phyloP scores from a whole-genome alignment of 2,797 vertebrate genomes.

The Melanogrammus aeglefinus region DNA sequence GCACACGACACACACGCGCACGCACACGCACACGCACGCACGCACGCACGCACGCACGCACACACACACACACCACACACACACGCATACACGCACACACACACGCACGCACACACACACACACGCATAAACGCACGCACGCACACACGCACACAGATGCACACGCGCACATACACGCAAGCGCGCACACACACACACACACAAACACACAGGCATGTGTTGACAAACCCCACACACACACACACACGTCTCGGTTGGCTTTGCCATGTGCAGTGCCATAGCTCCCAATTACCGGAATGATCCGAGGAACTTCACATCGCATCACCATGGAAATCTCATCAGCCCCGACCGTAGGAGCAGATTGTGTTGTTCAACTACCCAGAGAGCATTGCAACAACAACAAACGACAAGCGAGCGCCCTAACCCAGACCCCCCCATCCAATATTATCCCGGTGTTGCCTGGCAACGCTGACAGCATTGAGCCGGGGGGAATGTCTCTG shows the following conservation, averaged over 20 bases:
- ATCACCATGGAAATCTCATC: not conserved
- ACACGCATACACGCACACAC: not conserved
- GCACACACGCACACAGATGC: no score
- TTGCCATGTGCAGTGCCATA: not conserved
- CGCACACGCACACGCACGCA: not conserved
- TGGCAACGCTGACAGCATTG: not conserved
- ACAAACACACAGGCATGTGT: no score
- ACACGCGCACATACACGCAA: no score
- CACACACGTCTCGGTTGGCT: not conserved
- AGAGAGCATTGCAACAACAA: conserved; percentile 6
- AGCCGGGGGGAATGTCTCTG: not conserved
- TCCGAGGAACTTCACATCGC: not conserved
- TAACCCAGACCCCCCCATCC: not conserved
- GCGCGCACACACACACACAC: no score
- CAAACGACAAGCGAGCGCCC: not conserved
- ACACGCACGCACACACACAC: not conserved
- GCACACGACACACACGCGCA: no score
- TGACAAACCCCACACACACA: no score
- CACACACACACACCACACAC: not conserved
- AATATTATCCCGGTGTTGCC: not conserved
- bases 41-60: not conserved
- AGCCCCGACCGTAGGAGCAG: not conserved
- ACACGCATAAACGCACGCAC: no score
- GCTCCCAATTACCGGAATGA: not conserved
- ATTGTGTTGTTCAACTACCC: not conserved